Evolutionary conservation across 2,113 vertebrate genomes (phyloP), one percentile per base, ranked within the genome.

Genomic region (Paracyprichromis sp.): DNA sequence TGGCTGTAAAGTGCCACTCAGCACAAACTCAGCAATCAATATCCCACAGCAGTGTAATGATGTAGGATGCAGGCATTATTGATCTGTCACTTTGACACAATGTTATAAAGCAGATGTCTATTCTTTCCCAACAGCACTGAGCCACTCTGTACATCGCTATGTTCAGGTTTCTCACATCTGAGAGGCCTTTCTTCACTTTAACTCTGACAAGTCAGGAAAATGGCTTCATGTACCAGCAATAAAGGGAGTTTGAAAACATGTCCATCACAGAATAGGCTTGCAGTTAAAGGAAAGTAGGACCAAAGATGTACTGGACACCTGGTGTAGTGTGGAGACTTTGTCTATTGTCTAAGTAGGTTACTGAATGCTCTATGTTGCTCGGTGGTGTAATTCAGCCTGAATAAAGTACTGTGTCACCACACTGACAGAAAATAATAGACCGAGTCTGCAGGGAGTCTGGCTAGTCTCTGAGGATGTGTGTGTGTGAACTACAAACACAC

Each of bases 321-420:
- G 80, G 83, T 87, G 71, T 13, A 63, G 76, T 52, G 85, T 61
- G 59, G 36, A 93, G 83, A 54, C 87, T 63, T 85, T 31, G 26
- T 92, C 57, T 83, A 17, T 85, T 88, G 89, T 92, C 73, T 92
- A 93, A 94, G 91, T 94, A 90, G 95, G 93, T 93, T 93, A 90
- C 34, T 57, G 73, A 43, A 87, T 29, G 73, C 89, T 47, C 86
- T 81, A 86, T 84, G 86, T 47, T 81, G 83, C 83, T 90, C 73
- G 8, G 86, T 5, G 47, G 54, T 53, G 63, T 82, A 85, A 91
- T 84, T 89, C 24, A 85, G 88, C 80, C 92, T 90, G 86, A 76
- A 93, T 91, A 87, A 90, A 90, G 54, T 80, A 89, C 83, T 61
- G 89, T 92, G 87, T 85, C 93, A 88, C 79, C 53, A 29, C 83